Evolutionary conservation across 2,797 vertebrate genomes (phyloP).

Genomic region (Sebastes matsubarae): DNA sequence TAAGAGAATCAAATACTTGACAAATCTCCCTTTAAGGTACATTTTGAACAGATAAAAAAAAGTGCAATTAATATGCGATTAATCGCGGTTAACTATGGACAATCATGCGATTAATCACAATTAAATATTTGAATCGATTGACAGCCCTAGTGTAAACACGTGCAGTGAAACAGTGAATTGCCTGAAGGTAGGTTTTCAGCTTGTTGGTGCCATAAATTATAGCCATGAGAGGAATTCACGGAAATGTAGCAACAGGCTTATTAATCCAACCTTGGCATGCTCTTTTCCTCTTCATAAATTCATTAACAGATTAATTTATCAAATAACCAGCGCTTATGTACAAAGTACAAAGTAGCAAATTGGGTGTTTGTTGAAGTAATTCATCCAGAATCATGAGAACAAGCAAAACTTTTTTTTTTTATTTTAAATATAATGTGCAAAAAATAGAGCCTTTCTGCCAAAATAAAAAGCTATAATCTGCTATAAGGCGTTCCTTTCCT

Average conservation of each 20-base stretch:
- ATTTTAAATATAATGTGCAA: background rate
- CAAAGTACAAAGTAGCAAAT: background rate
- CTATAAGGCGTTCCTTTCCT: background rate
- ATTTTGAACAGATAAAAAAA: too few species aligned
- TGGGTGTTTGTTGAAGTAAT: background rate
- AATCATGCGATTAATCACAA: too few species aligned
- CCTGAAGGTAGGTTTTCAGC: background rate
- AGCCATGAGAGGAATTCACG: slow-evolving; percentile 17
- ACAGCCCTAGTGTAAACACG: background rate
- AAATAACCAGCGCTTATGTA: background rate
- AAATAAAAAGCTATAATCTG: background rate
- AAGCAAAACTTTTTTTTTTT: background rate
- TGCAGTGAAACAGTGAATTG: background rate
- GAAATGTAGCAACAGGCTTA: slow-evolving; percentile 24
- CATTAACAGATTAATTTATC: slow-evolving; percentile 8
- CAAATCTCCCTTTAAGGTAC: too few species aligned
- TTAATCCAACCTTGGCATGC: slow-evolving; percentile 10
- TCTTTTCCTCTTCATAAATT: slow-evolving; percentile 7
- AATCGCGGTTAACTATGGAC: too few species aligned
- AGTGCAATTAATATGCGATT: too few species aligned
- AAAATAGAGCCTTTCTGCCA: background rate
- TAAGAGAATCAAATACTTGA: too few species aligned
- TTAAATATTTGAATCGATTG: too few species aligned
- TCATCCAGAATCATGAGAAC: background rate
- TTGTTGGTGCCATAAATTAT: background rate